Percentiles rank a stretch among this genome's conserved stretches.
Conservation (phyloP, 2,797 vertebrate genomes). For the Knipowitschia caucasica region DNA sequence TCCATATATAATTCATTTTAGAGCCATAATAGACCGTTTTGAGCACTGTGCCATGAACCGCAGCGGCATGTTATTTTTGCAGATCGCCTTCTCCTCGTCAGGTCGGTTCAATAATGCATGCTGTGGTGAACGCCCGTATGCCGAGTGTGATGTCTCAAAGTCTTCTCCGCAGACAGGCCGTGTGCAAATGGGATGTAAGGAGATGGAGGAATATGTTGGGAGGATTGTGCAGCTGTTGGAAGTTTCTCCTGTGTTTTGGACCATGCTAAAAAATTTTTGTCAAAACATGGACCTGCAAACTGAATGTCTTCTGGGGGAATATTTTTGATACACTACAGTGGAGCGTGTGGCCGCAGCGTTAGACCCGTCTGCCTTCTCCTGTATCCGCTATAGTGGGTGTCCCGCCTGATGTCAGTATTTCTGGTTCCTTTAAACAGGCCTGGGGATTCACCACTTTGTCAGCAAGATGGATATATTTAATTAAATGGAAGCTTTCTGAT, state of each 20-base stretch:
- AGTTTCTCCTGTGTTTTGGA: neutral
- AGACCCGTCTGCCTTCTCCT: no score
- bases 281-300: no score
- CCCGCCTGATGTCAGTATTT: no score
- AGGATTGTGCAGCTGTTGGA: constrained; percentile 31
- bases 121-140: constrained; percentile 60
- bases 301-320: no score
- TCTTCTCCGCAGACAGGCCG: constrained; percentile 55
- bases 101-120: constrained; percentile 65
- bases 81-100: constrained; percentile 49
- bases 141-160: constrained; percentile 60
- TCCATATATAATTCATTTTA: constrained; percentile 76
- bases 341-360: no score
- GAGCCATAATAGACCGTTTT: constrained; percentile 57
- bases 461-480: no score
- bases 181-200: constrained; percentile 43
- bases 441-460: no score
- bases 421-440: no score
- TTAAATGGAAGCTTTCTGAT: no score
- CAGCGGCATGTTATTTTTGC: constrained; percentile 65
- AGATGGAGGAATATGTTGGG: constrained; percentile 26
- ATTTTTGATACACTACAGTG: no score
- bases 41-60: constrained; percentile 44
- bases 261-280: no score
- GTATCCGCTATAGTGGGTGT: no score